These are phyloP conservation scores for Apotomis capreana DNA, from an alignment of 2,888 invertebrate species.

Conservation along the genomic window DNA sequence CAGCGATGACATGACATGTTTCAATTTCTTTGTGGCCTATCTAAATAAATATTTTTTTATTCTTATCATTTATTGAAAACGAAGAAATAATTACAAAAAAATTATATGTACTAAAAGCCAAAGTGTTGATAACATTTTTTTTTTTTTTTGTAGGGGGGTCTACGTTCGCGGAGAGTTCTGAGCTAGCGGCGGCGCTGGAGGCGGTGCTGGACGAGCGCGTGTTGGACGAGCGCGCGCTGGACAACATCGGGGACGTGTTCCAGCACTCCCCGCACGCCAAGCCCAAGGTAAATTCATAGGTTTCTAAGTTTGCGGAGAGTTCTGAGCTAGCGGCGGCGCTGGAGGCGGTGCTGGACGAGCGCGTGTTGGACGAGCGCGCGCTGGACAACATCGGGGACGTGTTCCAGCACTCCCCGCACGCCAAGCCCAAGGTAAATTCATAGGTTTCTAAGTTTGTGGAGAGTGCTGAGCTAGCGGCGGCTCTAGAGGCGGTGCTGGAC, in stretches of 20 bases:
- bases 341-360: constrained; percentile 86
- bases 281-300: too few relatives aligned
- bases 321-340: constrained; percentile 90
- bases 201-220: constrained; percentile 85
- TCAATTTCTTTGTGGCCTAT: too few relatives aligned
- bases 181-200: constrained; percentile 92
- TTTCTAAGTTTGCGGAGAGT: too few relatives aligned
- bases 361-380: constrained; percentile 74
- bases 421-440: constrained; percentile 53
- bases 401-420: constrained; percentile 54
- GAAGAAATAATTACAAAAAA: too few relatives aligned
- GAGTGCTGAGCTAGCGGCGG: constrained; percentile 88
- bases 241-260: constrained; percentile 79
- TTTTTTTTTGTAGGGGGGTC: constrained; percentile 69
- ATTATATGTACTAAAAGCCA: too few relatives aligned
- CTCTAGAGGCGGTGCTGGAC: constrained; percentile 82
- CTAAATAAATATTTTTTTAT: too few relatives aligned
- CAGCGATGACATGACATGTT: too few relatives aligned
- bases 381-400: constrained; percentile 79
- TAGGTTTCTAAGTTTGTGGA: constrained; percentile 82
- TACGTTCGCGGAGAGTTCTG: constrained; percentile 91
- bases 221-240: constrained; percentile 76
- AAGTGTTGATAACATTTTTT: too few relatives aligned
- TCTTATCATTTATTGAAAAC: too few relatives aligned
- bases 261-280: too few relatives aligned